Base-by-base conservation (phyloP, 2,113 vertebrate genomes). In the Circaetus cinerascens region DNA sequence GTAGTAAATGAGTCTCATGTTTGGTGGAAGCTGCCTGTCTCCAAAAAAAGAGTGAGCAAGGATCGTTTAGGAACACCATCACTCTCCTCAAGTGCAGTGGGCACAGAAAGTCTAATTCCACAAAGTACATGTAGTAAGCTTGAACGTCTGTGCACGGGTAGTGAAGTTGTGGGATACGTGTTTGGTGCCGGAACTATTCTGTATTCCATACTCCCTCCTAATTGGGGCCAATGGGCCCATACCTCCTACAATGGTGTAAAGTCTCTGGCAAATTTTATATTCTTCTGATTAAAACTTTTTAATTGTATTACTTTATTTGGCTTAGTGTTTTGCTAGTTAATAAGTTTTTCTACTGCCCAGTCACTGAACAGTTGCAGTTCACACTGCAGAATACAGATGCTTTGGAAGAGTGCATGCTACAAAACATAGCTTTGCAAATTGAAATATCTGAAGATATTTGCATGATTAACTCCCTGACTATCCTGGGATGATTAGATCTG, bases 401-500 rank as follows among this genome's bases (percentile, higher is more conserved):
- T 89, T 29, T 41, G 67, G 36, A 63, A n/a, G 56, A 79, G 34
- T n/a, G 40, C 30, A 40, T 67, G 22, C 53, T 82, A 48, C 89
- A 64, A 72, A 96, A 43, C n/a, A 62, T 45, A 88, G 77, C 84
- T 91, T 67, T 91, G 89, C 50, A 90, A 79, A 92, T 43, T 63
- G 95, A 82, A 79, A 36, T 72, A 89, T 92, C 63, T 64, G 8
- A 71, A 95, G 53, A 20, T 63, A 95, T 96, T 97, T 96, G 76
- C 91, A 91, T 92, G 94, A 95, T 94, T 96, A 95, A 89, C 50
- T 95, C 89, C 50, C 29, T 3, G 30, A 63, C 95, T 94, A 89
- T 90, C 93, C 89, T 85, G 91, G 64, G 48, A 93, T 96, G 93
- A 97, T 97, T 92, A 92, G 92, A 96, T 92, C 92, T 94, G 83